Conservation (phyloP, 2,797 vertebrate genomes). For the Hipposideros larvatus region DNA sequence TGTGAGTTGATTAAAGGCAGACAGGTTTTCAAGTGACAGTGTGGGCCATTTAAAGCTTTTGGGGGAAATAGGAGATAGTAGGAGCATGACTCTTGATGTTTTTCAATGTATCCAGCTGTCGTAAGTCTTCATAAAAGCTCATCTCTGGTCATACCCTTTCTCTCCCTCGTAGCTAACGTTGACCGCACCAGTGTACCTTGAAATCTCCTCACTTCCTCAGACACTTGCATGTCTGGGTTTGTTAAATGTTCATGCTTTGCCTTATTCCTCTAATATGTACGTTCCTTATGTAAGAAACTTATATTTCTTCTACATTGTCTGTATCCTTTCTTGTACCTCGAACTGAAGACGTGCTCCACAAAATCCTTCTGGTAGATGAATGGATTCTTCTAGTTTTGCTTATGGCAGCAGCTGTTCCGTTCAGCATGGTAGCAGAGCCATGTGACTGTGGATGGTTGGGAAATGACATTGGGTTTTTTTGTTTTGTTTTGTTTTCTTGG, state of each 20-base stretch:
- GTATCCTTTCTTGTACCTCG: not conserved
- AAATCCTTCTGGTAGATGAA: not conserved
- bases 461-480: not conserved
- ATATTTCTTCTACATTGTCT: not conserved
- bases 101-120: not conserved
- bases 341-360: not conserved
- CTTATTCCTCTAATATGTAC: not conserved
- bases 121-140: not conserved
- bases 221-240: not conserved
- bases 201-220: not conserved
- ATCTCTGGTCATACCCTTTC: not conserved
- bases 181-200: not conserved
- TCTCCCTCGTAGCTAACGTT: rapidly evolving
- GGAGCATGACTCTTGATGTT: not conserved
- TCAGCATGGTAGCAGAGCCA: not conserved
- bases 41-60: not conserved
- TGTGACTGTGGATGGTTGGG: not conserved
- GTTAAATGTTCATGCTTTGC: not conserved
- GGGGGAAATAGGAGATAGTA: not conserved
- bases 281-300: not conserved
- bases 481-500: too few species aligned
- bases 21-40: not conserved
- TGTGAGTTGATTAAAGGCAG: constrained; percentile 8
- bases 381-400: not conserved
- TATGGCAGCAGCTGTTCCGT: not conserved